phyloP scores from a whole-genome alignment of 2,888 invertebrate species.

The Aricia artaxerxes region DNA sequence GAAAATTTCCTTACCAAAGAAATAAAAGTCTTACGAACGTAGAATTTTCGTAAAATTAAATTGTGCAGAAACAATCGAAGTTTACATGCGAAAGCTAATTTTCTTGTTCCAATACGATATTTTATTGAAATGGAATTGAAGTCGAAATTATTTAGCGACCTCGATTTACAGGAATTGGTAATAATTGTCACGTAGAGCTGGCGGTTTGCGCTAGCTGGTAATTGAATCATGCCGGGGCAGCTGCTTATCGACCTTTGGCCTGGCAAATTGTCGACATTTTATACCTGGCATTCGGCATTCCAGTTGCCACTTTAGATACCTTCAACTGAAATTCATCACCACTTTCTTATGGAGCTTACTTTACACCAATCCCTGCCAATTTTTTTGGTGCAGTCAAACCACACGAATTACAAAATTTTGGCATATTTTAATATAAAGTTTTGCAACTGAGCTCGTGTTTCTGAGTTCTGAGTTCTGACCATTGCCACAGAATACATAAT shows the following conservation, averaged over 20 bases:
- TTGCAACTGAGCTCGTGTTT: too few species aligned
- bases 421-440: too few species aligned
- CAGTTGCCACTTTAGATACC: not conserved
- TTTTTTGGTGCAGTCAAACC: too few species aligned
- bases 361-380: too few species aligned
- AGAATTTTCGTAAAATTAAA: not conserved
- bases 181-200: slow-evolving; percentile 14
- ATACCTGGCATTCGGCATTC: not conserved
- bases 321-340: too few species aligned
- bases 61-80: not conserved
- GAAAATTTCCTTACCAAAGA: not conserved
- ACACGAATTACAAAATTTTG: too few species aligned
- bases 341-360: too few species aligned
- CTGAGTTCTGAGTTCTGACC: too few species aligned
- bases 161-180: not conserved
- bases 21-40: not conserved
- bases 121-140: not conserved
- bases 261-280: slow-evolving; percentile 12
- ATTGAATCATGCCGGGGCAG: slow-evolving; percentile 10
- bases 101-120: not conserved
- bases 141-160: not conserved
- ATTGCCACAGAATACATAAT: too few species aligned
- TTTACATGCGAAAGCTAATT: not conserved
- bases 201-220: not conserved
- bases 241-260: slow-evolving; percentile 3